phyloP scores from a whole-genome alignment of 2,888 invertebrate genomes.

The Norana najaformis region DNA sequence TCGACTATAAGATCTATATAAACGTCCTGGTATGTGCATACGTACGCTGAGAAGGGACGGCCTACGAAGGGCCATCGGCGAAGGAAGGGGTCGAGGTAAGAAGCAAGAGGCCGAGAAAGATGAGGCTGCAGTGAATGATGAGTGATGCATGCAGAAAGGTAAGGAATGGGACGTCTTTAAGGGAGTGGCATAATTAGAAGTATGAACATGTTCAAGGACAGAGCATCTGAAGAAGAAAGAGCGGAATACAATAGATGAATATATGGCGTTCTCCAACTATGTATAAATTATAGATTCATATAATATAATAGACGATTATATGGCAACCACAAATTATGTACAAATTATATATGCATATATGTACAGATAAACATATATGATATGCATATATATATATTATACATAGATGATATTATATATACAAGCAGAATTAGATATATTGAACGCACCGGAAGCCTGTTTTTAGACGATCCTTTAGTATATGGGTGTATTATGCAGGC shows the following conservation, averaged over 20 bases:
- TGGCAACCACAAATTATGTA: no score
- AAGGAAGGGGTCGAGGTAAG: neutral
- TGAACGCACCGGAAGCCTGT: neutral
- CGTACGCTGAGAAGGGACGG: neutral
- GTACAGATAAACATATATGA: no score
- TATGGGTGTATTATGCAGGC: neutral
- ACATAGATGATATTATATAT: no score
- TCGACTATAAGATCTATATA: neutral
- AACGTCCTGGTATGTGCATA: neutral
- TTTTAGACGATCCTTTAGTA: neutral
- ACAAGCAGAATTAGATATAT: neutral
- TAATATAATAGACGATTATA: no score
- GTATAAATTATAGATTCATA: no score
- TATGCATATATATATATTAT: no score
- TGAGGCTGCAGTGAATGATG: neutral
- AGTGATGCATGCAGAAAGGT: neutral
- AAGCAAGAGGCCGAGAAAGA: neutral
- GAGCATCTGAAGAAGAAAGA: neutral
- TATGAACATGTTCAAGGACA: neutral
- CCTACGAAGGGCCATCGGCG: no score
- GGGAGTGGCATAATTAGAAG: neutral
- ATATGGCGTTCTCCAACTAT: neutral
- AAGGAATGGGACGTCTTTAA: neutral
- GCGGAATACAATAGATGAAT: neutral
- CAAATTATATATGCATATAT: no score